These are phyloP conservation scores for Coilia nasus DNA, from an alignment of 2,797 vertebrate genomes.

Conservation along the genomic window DNA sequence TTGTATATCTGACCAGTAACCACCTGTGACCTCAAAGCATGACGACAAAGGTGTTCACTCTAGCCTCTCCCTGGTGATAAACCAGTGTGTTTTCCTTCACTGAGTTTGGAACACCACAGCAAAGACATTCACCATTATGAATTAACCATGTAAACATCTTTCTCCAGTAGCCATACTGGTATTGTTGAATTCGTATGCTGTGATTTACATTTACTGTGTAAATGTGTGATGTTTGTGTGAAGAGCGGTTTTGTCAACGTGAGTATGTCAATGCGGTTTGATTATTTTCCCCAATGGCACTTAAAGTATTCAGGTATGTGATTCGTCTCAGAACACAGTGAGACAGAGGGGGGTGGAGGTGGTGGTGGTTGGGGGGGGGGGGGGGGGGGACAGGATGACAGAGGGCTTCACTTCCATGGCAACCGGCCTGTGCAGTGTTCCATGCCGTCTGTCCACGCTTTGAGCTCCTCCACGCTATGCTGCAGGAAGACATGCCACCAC, in stretches of 20 bases:
- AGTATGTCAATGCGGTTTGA: background rate
- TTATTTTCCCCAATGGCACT: background rate
- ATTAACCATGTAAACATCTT: background rate
- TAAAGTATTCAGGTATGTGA: slow-evolving; percentile 24
- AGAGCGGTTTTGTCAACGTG: slow-evolving; percentile 6
- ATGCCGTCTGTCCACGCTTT: slow-evolving; percentile 53
- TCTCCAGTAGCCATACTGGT: too few species aligned
- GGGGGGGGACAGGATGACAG: slow-evolving; percentile 56
- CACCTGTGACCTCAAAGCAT: background rate
- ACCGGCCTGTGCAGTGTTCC: slow-evolving; percentile 56
- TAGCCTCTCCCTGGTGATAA: background rate
- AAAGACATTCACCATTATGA: background rate
- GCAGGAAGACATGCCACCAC: slow-evolving; percentile 19
- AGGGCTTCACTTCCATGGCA: slow-evolving; percentile 62
- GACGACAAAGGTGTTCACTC: background rate
- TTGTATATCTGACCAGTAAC: background rate
- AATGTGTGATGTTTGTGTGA: slow-evolving; percentile 34
- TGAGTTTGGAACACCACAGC: background rate
- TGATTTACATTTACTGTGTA: too few species aligned
- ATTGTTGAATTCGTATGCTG: too few species aligned
- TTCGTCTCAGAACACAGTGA: slow-evolving; percentile 48
- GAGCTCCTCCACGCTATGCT: background rate
- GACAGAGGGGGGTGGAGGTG: slow-evolving; percentile 46
- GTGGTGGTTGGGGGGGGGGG: slow-evolving; percentile 42
- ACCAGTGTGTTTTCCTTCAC: background rate